Percentiles rank a stretch among this genome's conserved stretches.
Conservation (phyloP, 2,888 invertebrate species). For the Dasysyrphus albostriatus region DNA sequence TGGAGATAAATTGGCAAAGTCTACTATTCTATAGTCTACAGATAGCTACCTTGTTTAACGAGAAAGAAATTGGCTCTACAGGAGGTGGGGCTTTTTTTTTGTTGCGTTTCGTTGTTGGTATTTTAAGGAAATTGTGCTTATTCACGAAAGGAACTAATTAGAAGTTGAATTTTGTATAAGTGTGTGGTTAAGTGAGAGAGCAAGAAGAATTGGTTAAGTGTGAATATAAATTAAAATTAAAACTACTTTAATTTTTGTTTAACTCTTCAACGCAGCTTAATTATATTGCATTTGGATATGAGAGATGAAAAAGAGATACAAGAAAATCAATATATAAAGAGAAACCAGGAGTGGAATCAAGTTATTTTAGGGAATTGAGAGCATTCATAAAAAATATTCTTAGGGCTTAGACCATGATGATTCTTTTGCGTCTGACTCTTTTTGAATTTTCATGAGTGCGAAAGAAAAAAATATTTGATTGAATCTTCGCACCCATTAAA, state of each 20-base stretch:
- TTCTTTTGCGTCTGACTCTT: too few species aligned
- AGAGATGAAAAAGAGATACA: neutral
- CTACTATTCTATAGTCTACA: neutral
- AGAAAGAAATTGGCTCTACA: constrained; percentile 19
- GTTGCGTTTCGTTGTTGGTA: constrained; percentile 10
- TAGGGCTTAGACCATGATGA: too few species aligned
- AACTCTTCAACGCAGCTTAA: neutral
- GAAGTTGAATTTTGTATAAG: constrained; percentile 33
- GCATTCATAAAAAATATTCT: too few species aligned
- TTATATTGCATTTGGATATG: constrained; percentile 22
- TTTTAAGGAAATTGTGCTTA: constrained; percentile 44
- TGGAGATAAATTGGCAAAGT: constrained; percentile 70
- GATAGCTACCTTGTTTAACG: neutral
- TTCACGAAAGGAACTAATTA: constrained; percentile 58
- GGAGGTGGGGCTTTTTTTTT: neutral
- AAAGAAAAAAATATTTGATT: too few species aligned
- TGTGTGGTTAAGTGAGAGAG: neutral
- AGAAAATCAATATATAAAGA: neutral
- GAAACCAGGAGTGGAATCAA: neutral
- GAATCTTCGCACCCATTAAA: too few species aligned
- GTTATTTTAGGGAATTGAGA: neutral
- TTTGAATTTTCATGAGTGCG: too few species aligned
- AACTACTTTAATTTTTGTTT: neutral
- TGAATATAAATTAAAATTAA: constrained; percentile 37
- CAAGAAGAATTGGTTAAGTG: constrained; percentile 6